Evolutionary conservation across 2,113 vertebrate genomes (phyloP).

Genomic region (Gorsachius goisagi): DNA sequence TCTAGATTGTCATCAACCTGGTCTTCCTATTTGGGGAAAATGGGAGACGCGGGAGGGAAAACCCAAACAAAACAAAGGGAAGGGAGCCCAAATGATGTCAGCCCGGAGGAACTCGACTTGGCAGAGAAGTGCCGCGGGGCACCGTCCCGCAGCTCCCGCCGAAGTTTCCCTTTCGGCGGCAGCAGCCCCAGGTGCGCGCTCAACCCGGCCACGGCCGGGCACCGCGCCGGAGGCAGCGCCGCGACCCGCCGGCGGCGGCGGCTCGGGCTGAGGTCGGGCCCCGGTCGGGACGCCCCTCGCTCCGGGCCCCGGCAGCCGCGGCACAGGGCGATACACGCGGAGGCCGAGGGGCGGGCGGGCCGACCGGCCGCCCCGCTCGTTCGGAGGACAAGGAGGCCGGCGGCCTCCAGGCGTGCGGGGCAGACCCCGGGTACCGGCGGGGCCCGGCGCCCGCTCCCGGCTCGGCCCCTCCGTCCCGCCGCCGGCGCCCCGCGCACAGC

Average conservation of each 20-base stretch:
- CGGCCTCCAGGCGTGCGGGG: too few species aligned
- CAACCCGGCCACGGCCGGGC: neutral
- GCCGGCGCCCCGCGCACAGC: neutral
- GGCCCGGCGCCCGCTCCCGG: accelerated
- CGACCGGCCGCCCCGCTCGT: too few species aligned
- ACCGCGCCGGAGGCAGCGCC: neutral
- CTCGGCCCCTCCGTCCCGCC: neutral
- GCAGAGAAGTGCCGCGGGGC: neutral
- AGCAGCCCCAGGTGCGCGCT: neutral
- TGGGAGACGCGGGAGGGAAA: neutral
- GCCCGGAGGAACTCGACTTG: neutral
- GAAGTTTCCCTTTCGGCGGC: neutral
- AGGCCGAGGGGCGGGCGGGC: neutral
- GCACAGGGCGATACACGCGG: neutral
- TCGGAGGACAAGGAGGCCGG: accelerated
- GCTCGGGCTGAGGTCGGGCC: neutral
- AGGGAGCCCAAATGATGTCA: neutral
- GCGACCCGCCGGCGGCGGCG: too few species aligned
- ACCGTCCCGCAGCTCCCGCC: neutral
- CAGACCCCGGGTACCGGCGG: accelerated
- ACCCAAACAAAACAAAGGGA: neutral
- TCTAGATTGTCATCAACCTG: neutral
- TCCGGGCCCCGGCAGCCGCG: neutral
- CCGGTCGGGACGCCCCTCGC: neutral
- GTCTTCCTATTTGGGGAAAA: neutral